Base-by-base conservation (phyloP, 2,797 vertebrate species). In the Pteronotus mesoamericanus region DNA sequence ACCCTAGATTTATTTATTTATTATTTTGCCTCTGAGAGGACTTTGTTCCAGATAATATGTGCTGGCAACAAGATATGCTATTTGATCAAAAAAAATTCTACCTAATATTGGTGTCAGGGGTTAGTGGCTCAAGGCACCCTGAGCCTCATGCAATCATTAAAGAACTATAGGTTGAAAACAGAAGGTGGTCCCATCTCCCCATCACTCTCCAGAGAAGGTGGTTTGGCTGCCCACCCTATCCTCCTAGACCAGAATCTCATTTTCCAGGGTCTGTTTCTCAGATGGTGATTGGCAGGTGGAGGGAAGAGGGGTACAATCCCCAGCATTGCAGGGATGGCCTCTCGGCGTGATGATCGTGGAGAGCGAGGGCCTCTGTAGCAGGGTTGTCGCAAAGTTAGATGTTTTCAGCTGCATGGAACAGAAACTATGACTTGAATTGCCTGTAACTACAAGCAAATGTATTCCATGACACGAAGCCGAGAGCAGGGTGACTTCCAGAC, bases 41-140 rank as follows among this genome's bases (percentile, higher is more conserved):
- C 26, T 91, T 71, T 51, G 57, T 90, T 57, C 89, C 83, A 96
- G 82, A 68, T 61, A 37, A 6, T 74, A 39, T 51, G 9, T 88
- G 21, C 14, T 88, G 19, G 11, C 46, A 44, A 9, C 29, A 64
- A n/a, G 48, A 34, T 74, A 71, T 39, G 32, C 37, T 85, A 29
- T 82, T 80, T 79, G 44, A 59, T 64, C 77, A 5, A 39, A 57
- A 46, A 94, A 46, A 94, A 42, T 42, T 95, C 32, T 94, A 79
- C 15, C 48, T 68, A n/a, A 51, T 34, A 83, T 64, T 9, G 8
- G 6, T 48, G 2, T 44, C 24, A 57, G 72, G 15, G 29, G 15
- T 5, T 15, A 42, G 39, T 32, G 61, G 16, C 57, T 75, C 48
- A 57, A 57, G 10, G 55, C n/a, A 4, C 48, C 24, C 37, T 44